Conservation (phyloP, 2,113 vertebrate species). For the Serinus canaria region DNA sequence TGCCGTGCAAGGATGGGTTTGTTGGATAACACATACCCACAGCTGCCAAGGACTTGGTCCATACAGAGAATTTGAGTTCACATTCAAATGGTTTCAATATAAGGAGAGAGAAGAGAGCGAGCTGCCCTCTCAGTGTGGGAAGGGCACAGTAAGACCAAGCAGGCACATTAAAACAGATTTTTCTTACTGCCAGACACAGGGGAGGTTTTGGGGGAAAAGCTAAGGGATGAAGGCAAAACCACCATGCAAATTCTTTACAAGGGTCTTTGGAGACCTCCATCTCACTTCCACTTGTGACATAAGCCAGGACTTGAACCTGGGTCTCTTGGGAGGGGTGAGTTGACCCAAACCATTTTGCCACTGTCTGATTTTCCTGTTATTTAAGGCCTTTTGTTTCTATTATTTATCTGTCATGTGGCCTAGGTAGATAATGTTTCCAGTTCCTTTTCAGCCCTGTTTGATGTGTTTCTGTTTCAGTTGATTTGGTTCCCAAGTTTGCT, state of each 20-base stretch:
- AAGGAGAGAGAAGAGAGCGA: not conserved
- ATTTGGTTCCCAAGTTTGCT: not conserved
- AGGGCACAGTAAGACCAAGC: not conserved
- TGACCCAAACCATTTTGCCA: not conserved
- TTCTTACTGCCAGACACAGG: not conserved
- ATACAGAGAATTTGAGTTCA: not conserved
- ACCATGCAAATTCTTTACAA: not conserved
- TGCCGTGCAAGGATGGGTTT: not conserved
- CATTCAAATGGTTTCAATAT: not conserved
- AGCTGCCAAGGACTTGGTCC: not conserved
- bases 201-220: not conserved
- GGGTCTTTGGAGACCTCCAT: not conserved
- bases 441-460: not conserved
- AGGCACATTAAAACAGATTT: not conserved
- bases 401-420: not conserved
- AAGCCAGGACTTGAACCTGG: slow-evolving; percentile 40
- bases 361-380: not conserved
- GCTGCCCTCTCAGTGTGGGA: not conserved
- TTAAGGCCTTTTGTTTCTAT: not conserved
- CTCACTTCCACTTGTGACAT: not conserved
- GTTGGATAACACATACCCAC: not conserved
- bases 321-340: not conserved
- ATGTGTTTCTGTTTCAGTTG: not conserved
- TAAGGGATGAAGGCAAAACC: not conserved
- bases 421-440: not conserved